Evolutionary conservation across 2,113 vertebrate genomes (phyloP).

Genomic region (Desmodus rotundus): DNA sequence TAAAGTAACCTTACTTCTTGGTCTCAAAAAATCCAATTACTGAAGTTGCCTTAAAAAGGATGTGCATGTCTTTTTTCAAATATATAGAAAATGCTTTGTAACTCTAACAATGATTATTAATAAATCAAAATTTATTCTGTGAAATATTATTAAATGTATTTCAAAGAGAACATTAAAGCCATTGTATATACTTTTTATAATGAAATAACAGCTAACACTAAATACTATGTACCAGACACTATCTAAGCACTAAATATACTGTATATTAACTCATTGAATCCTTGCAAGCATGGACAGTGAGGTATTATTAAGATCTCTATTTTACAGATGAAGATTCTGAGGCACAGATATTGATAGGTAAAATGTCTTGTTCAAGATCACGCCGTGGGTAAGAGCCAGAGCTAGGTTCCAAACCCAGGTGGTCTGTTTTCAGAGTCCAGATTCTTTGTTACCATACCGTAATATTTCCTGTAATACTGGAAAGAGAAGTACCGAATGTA

Average conservation of each 20-base stretch:
- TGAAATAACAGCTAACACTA: slow-evolving; percentile 1
- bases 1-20: slow-evolving; percentile 62
- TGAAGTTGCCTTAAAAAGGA: slow-evolving; percentile 48
- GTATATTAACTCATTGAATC: background rate
- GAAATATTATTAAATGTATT: slow-evolving; percentile 14
- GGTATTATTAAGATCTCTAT: background rate
- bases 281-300: background rate
- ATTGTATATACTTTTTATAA: background rate
- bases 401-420: background rate
- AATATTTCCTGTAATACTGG: background rate
- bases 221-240: background rate
- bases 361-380: background rate
- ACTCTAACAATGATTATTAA: slow-evolving; percentile 51
- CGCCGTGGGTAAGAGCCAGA: background rate
- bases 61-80: slow-evolving; percentile 27
- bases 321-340: background rate
- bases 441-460: background rate
- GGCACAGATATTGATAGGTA: background rate
- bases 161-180: background rate
- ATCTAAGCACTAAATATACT: background rate
- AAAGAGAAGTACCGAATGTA: background rate
- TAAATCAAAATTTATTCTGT: slow-evolving; percentile 28
- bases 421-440: background rate
- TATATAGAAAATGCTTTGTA: slow-evolving; percentile 48
- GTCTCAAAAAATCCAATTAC: slow-evolving; percentile 67